These are phyloP conservation scores for Pandemis cinnamomeana DNA, from an alignment of 2,888 invertebrate genomes.

Conservation along the genomic window DNA sequence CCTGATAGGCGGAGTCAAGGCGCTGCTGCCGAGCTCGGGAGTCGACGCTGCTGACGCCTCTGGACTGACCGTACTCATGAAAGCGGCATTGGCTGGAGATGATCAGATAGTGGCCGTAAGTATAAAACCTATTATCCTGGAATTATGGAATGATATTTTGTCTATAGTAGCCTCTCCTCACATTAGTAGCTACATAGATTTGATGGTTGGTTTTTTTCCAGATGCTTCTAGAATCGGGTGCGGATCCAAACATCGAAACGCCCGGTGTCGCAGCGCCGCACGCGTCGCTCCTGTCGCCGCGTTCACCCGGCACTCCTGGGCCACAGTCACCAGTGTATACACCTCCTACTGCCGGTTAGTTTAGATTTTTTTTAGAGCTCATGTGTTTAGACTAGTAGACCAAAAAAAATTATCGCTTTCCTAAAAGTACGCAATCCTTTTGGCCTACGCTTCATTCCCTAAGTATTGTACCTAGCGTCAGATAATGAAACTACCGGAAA, in stretches of 20 bases:
- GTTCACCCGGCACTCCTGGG: conserved; percentile 59
- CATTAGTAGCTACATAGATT: too few species aligned
- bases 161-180: too few species aligned
- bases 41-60: conserved; percentile 91
- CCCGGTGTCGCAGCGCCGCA: conserved; percentile 81
- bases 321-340: conserved; percentile 62
- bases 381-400: too few species aligned
- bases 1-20: conserved; percentile 89
- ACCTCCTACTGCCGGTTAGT: conserved; percentile 74
- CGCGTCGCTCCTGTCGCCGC: conserved; percentile 68
- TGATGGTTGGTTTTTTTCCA: conserved; percentile 57
- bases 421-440: too few species aligned
- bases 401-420: too few species aligned
- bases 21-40: conserved; percentile 88
- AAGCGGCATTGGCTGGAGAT: conserved; percentile 91
- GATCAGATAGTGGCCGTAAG: conserved; percentile 87
- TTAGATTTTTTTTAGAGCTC: neutral
- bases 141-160: too few species aligned
- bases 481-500: too few species aligned
- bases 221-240: conserved; percentile 91
- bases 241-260: conserved; percentile 92
- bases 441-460: too few species aligned
- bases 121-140: too few species aligned
- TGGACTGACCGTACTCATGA: conserved; percentile 93
- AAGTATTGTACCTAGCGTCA: too few species aligned